phyloP scores from a whole-genome alignment of 2,797 vertebrate species.

The Bufotes viridis region DNA sequence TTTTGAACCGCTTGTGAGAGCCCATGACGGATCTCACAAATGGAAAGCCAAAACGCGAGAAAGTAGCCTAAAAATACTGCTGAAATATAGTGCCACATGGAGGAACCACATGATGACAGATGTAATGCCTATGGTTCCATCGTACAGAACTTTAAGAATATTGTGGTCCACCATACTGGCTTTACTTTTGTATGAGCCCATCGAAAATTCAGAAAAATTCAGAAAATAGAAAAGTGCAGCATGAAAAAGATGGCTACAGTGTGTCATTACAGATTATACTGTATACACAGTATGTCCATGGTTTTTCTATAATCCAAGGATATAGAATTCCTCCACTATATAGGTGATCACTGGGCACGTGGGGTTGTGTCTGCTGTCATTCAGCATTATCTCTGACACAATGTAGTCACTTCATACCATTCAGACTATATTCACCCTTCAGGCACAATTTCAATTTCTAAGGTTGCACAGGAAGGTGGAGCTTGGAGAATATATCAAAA shows the following conservation, averaged over 20 bases:
- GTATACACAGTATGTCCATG: neutral
- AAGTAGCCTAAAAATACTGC: neutral
- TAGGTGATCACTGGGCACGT: neutral
- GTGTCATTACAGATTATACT: neutral
- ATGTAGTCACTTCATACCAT: neutral
- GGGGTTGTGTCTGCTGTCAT: conserved; percentile 14
- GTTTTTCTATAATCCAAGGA: neutral
- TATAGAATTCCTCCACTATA: neutral
- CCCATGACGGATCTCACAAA: too few relatives aligned
- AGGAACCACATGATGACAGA: too few relatives aligned
- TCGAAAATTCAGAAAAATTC: too few relatives aligned
- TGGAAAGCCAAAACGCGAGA: too few relatives aligned
- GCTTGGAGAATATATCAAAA: neutral
- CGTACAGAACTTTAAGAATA: too few relatives aligned
- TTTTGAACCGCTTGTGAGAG: too few relatives aligned
- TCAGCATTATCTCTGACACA: conserved; percentile 1
- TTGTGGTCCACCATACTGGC: too few relatives aligned
- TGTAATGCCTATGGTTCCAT: too few relatives aligned
- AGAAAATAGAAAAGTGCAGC: too few relatives aligned
- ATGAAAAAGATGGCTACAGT: too few relatives aligned
- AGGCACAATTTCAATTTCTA: conserved; percentile 43
- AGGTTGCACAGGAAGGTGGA: neutral
- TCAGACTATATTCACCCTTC: conserved; percentile 21
- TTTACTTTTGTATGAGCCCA: too few relatives aligned
- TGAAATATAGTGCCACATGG: too few relatives aligned